phyloP scores from a whole-genome alignment of 2,888 invertebrate species.

The Loripinus fragilis region DNA sequence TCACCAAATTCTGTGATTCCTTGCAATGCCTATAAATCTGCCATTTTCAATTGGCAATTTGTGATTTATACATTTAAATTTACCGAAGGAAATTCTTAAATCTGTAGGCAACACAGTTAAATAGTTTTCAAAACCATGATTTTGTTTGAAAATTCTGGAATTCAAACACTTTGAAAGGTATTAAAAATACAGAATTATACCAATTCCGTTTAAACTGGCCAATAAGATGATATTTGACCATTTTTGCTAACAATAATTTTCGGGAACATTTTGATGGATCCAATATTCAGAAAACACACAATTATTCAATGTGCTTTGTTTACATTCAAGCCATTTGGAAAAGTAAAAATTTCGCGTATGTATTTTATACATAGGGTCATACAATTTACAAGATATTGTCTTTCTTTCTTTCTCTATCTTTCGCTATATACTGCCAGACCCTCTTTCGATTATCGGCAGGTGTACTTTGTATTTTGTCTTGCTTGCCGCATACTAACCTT shows the following conservation, averaged over 20 bases:
- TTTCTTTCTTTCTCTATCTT: too few species aligned
- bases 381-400: not conserved
- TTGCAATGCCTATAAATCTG: not conserved
- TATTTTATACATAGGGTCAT: slow-evolving; percentile 6
- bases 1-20: slow-evolving; percentile 12
- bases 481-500: not conserved
- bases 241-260: slow-evolving; percentile 7
- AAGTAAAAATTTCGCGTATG: slow-evolving; percentile 5
- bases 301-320: slow-evolving; percentile 1
- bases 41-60: slow-evolving; percentile 8
- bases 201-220: slow-evolving; percentile 15
- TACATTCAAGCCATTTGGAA: slow-evolving; percentile 1
- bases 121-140: slow-evolving; percentile 8
- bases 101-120: not conserved
- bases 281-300: slow-evolving; percentile 7
- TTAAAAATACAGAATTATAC: slow-evolving; percentile 5
- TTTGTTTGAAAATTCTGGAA: slow-evolving; percentile 4
- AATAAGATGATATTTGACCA: not conserved
- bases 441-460: not conserved
- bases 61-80: slow-evolving; percentile 10
- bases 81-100: slow-evolving; percentile 7
- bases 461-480: too few species aligned
- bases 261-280: slow-evolving; percentile 1
- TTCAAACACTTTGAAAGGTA: slow-evolving; percentile 8
- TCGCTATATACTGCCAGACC: too few species aligned